These are phyloP conservation scores for Merluccius polli DNA, from an alignment of 2,797 vertebrate species.

Conservation along the genomic window DNA sequence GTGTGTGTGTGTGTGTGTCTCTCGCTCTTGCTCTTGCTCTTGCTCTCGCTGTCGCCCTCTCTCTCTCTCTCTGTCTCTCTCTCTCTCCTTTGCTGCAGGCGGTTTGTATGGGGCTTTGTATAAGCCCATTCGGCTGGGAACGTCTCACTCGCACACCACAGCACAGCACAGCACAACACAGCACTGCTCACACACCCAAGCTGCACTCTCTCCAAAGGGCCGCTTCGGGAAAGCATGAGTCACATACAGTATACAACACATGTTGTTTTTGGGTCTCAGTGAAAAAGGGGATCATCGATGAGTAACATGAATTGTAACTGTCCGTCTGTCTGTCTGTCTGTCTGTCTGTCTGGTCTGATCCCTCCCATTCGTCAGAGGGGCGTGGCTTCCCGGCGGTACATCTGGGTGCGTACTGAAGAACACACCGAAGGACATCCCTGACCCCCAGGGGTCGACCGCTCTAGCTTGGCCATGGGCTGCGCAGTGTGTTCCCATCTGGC, in stretches of 20 bases:
- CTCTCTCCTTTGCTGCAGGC: not conserved
- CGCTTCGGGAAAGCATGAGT: not conserved
- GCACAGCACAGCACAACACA: not conserved
- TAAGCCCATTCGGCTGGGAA: not conserved
- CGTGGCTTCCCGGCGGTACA: not conserved
- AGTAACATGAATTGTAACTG: too few relatives aligned
- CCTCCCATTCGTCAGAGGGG: not conserved
- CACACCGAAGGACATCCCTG: not conserved
- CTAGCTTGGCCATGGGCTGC: constrained; percentile 54
- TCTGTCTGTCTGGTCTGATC: not conserved
- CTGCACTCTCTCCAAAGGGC: not conserved
- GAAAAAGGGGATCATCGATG: too few relatives aligned
- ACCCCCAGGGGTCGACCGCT: too few relatives aligned
- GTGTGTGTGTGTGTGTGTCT: not conserved
- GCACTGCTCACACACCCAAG: not conserved
- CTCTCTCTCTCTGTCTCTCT: not conserved
- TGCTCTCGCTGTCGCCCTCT: not conserved
- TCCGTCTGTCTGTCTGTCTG: not conserved
- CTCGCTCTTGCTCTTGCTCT: too few relatives aligned
- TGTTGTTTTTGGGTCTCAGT: too few relatives aligned
- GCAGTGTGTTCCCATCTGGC: constrained; percentile 70
- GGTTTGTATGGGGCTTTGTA: not conserved
- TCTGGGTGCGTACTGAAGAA: constrained; percentile 2
- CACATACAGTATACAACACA: too few relatives aligned
- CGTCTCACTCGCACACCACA: not conserved